A percentile compares a stretch with the other conserved stretches of the same genome.
Conservation (phyloP, 2,888 invertebrate species). For the Trissolcus brochymenae region DNA sequence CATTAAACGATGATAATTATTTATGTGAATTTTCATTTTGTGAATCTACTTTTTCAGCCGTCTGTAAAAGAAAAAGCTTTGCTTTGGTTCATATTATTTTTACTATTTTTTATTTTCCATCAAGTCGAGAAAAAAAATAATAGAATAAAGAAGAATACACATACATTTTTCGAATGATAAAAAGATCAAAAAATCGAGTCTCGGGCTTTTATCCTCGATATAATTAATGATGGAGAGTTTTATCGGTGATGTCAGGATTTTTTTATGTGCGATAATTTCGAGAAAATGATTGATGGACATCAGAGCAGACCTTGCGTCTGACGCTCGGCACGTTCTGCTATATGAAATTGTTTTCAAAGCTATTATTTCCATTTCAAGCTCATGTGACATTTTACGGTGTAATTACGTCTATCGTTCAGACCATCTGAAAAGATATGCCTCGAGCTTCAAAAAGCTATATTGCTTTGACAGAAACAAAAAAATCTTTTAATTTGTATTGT, state of each 20-base stretch:
- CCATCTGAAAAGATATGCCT: background rate
- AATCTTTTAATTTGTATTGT: no score
- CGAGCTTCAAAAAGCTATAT: background rate
- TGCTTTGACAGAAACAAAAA: no score
- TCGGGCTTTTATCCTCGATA: conserved; percentile 20
- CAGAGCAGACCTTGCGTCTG: conserved; percentile 20
- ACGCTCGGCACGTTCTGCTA: conserved; percentile 7
- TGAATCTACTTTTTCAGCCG: background rate
- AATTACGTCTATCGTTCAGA: conserved; percentile 7
- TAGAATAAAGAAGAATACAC: background rate
- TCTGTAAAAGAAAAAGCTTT: no score
- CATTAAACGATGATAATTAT: conserved; percentile 5
- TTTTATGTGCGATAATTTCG: conserved; percentile 31
- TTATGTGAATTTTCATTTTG: background rate
- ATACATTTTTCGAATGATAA: conserved; percentile 8
- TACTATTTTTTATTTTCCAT: no score
- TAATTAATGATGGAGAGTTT: conserved; percentile 40
- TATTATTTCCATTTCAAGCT: conserved; percentile 28
- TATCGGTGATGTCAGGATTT: conserved; percentile 35
- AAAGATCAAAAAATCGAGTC: conserved; percentile 11
- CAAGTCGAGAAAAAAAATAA: background rate
- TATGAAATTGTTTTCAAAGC: conserved; percentile 39
- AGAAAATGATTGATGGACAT: conserved; percentile 36
- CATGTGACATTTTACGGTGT: conserved; percentile 8
- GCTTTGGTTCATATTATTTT: no score